Evolutionary conservation across 2,888 invertebrate species (phyloP), one percentile per base, ranked within the genome.

Genomic region (Cistogaster globosa): DNA sequence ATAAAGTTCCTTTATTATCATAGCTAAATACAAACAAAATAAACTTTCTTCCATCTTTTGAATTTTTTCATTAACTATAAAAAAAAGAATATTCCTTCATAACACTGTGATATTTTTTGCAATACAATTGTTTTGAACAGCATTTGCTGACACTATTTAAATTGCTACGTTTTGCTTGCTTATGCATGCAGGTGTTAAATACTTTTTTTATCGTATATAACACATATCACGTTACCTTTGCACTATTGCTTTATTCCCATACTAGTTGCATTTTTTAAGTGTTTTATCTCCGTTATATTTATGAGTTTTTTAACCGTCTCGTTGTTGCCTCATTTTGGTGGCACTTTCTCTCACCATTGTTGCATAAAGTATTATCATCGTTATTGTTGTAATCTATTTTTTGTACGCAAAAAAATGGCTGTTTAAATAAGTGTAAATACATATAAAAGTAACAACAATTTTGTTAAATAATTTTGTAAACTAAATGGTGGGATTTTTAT

Each of bases 271-370:
- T 48, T 12, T 55, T 68, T 58, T 51, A 42, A 58, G 36, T 65
- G 26, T 36, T 76, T 68, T 36, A 51, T 45, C 22, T 38, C 62
- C 26, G 26, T 78, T 78, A 80, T 86, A 83, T 86, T 87, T 87
- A 87, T 87, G 86, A 83, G 86, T 77, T 86, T 87, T 87, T 87
- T 87, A 83, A 86, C 85, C 84, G 86, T 74, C 86, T 84, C 86
- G 87, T 65, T 76, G 83, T 76, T 71, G 69, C 51, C 22, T 72
- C 71, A 60, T 60, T 76, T 75, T 67, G 68, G 48, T 74, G 74
- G 58, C 22, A 51, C 57, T 53, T 76, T 77, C 72, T 77, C 72
- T 67, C 1, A 18, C 75, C 32, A 11, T 48, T 20, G 42, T 18
- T 18, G 67, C 55, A 62, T 22, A 22, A 4, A n/a, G 22, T 38